These are phyloP conservation scores for Nowickia ferox DNA, from an alignment of 2,888 invertebrate species.

Conservation along the genomic window DNA sequence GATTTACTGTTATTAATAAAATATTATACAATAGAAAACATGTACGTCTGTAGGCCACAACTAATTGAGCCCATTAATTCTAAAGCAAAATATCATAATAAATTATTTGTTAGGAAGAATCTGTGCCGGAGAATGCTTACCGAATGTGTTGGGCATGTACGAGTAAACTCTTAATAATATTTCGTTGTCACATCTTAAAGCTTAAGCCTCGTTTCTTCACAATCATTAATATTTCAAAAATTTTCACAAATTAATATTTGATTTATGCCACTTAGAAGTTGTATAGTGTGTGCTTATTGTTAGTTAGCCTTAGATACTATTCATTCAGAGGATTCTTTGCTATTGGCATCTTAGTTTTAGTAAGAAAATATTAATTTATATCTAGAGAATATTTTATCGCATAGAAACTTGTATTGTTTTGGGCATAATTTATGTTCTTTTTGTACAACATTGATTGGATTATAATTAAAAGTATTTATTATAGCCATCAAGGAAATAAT, in stretches of 20 bases:
- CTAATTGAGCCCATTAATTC: conserved; percentile 27
- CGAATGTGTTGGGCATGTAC: conserved; percentile 3
- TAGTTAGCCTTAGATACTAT: neutral
- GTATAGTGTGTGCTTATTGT: neutral
- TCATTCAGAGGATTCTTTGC: neutral
- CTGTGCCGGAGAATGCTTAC: conserved; percentile 7
- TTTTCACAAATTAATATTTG: conserved; percentile 30
- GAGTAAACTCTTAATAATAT: conserved; percentile 1
- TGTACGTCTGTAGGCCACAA: neutral
- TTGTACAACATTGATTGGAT: conserved; percentile 11
- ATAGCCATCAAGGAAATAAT: neutral
- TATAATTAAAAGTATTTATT: conserved; percentile 3
- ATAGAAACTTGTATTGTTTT: conserved; percentile 6
- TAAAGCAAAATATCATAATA: neutral
- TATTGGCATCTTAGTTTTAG: conserved; percentile 15
- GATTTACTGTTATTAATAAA: neutral
- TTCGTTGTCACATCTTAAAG: neutral
- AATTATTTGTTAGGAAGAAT: conserved; percentile 7
- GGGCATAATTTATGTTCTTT: neutral
- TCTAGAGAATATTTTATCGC: neutral
- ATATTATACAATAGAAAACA: neutral
- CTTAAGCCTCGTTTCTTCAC: neutral
- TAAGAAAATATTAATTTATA: conserved; percentile 16
- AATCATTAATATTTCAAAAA: neutral
- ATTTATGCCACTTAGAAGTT: conserved; percentile 10